phyloP scores from a whole-genome alignment of 2,888 invertebrate genomes.

The Drosophila imparisetae region DNA sequence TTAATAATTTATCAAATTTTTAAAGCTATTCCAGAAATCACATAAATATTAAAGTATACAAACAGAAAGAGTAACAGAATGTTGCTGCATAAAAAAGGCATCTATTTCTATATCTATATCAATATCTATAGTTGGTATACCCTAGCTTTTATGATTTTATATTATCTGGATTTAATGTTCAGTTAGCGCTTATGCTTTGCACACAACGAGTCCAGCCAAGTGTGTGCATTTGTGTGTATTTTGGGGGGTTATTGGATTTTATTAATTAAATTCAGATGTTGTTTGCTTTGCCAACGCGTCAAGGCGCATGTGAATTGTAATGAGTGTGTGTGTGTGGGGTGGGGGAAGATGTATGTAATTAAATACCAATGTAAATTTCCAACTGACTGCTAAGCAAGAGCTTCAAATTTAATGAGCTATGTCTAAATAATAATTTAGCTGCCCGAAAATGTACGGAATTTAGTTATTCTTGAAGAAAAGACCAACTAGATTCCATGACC shows the following conservation, averaged over 20 bases:
- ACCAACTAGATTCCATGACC: conserved; percentile 3
- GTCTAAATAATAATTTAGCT: conserved; percentile 47
- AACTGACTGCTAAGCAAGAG: conserved; percentile 48
- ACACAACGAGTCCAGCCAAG: conserved; percentile 21
- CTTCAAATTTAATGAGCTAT: conserved; percentile 75
- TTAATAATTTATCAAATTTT: neutral
- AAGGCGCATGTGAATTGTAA: conserved; percentile 34
- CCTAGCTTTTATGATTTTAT: conserved; percentile 2
- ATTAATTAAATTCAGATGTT: conserved; percentile 71
- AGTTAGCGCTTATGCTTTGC: conserved; percentile 55
- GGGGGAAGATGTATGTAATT: conserved; percentile 45
- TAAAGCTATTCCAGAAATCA: neutral
- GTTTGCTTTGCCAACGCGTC: conserved; percentile 56
- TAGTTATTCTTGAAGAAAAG: conserved; percentile 23
- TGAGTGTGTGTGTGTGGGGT: conserved; percentile 1
- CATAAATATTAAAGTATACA: neutral
- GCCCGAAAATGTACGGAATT: conserved; percentile 42
- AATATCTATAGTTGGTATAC: neutral
- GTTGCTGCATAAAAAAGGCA: neutral
- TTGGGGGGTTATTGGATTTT: conserved; percentile 62
- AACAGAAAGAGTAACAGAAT: neutral
- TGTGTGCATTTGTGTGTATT: conserved; percentile 24
- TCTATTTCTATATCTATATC: neutral
- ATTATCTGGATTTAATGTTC: conserved; percentile 27
- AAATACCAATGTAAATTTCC: conserved; percentile 55